Conservation (phyloP, 2,888 invertebrate genomes). For the Agrotis clavis region DNA sequence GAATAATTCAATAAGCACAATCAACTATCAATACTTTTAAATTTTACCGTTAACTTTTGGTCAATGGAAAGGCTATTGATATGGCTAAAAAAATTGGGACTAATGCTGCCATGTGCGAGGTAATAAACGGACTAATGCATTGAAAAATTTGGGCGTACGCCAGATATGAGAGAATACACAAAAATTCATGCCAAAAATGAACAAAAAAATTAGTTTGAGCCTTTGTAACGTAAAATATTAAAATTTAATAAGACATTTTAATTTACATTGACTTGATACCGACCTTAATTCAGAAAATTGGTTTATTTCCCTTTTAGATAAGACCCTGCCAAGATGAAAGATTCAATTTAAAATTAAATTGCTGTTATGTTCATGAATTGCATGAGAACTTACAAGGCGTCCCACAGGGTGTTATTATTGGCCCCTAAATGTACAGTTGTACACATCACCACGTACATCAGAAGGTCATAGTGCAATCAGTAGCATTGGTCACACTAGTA, state of each 20-base stretch:
- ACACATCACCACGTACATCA: background rate
- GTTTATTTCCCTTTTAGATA: background rate
- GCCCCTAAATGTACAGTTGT: background rate
- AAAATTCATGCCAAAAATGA: background rate
- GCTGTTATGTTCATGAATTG: background rate
- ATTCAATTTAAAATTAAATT: background rate
- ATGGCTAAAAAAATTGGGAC: constrained; percentile 12
- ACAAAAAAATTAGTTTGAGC: background rate
- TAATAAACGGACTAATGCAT: constrained; percentile 10
- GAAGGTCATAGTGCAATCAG: background rate
- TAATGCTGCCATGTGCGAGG: background rate
- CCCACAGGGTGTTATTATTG: background rate
- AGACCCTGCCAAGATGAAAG: background rate
- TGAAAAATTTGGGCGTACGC: background rate
- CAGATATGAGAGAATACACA: background rate
- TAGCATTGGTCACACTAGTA: constrained; percentile 3
- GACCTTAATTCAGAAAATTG: background rate
- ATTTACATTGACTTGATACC: background rate
- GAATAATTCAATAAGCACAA: constrained; percentile 54
- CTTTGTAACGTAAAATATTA: background rate
- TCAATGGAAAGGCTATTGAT: constrained; percentile 30
- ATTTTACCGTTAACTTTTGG: constrained; percentile 47
- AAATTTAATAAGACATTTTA: too few relatives aligned
- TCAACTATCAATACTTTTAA: constrained; percentile 23
- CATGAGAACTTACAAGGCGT: background rate